phyloP scores from a whole-genome alignment of 1,140 invertebrate species.

The Nomia melanderi region DNA sequence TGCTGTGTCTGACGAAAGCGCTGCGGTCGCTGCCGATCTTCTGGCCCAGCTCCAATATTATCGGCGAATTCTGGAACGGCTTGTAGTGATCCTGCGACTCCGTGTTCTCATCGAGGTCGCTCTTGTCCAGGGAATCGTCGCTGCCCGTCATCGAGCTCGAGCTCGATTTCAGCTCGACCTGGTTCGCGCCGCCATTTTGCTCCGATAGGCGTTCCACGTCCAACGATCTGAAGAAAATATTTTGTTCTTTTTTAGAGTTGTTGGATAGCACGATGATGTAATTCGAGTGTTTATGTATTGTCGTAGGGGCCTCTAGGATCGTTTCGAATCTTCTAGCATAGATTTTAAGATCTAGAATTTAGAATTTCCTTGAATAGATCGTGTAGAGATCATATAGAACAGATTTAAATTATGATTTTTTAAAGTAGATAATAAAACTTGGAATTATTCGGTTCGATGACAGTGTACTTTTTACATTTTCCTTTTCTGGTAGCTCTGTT shows the following conservation, averaged over 20 bases:
- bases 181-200: conserved; percentile 71
- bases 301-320: too few relatives aligned
- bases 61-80: conserved; percentile 70
- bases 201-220: conserved; percentile 83
- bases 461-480: too few relatives aligned
- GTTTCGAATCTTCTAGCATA: too few relatives aligned
- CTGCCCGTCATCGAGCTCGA: conserved; percentile 82
- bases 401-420: too few relatives aligned
- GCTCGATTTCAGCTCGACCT: conserved; percentile 77
- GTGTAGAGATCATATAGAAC: too few relatives aligned
- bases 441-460: too few relatives aligned
- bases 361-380: too few relatives aligned
- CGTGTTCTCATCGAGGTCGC: conserved; percentile 82
- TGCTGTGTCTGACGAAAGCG: conserved; percentile 72
- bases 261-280: too few relatives aligned
- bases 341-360: too few relatives aligned
- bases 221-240: conserved; percentile 61
- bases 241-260: not conserved
- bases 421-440: too few relatives aligned
- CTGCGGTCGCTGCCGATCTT: conserved; percentile 74
- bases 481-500: too few relatives aligned
- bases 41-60: conserved; percentile 75
- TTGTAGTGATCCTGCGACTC: conserved; percentile 76
- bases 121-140: conserved; percentile 84
- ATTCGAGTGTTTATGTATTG: too few relatives aligned